phyloP scores from a whole-genome alignment of 2,797 vertebrate species.

The Xerus rutilus region DNA sequence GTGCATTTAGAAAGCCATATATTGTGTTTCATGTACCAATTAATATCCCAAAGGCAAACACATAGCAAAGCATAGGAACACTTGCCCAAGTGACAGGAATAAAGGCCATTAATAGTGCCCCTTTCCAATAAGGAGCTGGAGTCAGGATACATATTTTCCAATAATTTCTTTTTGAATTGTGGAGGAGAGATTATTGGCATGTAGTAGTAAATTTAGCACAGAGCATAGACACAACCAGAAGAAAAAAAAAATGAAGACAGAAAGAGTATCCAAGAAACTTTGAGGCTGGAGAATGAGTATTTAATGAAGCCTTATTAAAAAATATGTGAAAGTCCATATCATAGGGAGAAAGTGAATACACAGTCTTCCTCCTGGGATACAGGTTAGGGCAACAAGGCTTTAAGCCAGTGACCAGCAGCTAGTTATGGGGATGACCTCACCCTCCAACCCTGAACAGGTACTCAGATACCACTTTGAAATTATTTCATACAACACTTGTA shows the following conservation, averaged over 20 bases:
- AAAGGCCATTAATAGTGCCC: not conserved
- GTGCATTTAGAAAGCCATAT: not conserved
- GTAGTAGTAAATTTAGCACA: not conserved
- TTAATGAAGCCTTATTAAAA: too few relatives aligned
- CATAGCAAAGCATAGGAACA: not conserved
- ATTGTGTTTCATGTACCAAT: not conserved
- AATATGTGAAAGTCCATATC: too few relatives aligned
- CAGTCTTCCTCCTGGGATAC: too few relatives aligned
- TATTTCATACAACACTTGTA: too few relatives aligned
- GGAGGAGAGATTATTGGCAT: not conserved
- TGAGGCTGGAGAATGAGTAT: too few relatives aligned
- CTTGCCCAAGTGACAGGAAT: not conserved
- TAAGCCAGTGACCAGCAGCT: too few relatives aligned
- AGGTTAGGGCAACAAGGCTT: too few relatives aligned
- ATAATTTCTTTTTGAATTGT: not conserved
- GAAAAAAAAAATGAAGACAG: not conserved
- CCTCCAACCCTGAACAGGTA: too few relatives aligned
- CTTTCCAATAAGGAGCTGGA: not conserved
- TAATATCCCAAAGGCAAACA: not conserved
- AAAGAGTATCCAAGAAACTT: too few relatives aligned
- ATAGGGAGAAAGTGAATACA: too few relatives aligned
- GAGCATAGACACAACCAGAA: not conserved
- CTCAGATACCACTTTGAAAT: too few relatives aligned
- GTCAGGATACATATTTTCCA: not conserved
- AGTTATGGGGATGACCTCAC: too few relatives aligned